Evolutionary conservation across 2,888 invertebrate genomes (phyloP).

Genomic region (Scelioninae gen. 1): DNA sequence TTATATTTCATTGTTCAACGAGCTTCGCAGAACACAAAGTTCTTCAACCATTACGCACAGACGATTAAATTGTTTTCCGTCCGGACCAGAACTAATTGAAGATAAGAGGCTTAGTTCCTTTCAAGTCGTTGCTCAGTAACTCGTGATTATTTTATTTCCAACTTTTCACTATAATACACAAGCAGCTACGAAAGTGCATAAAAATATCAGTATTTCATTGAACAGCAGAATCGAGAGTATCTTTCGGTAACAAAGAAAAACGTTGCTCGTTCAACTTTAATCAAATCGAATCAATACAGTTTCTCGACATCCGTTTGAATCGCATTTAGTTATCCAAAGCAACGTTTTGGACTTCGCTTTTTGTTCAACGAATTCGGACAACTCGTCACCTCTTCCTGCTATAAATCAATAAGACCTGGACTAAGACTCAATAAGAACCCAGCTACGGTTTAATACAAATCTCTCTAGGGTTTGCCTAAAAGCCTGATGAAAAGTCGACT

Average conservation of each 20-base stretch:
- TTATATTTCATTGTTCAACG: constrained; percentile 67
- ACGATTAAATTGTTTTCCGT: constrained; percentile 68
- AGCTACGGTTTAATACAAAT: constrained; percentile 42
- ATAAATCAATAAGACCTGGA: constrained; percentile 34
- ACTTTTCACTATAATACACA: constrained; percentile 60
- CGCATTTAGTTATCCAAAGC: constrained; percentile 32
- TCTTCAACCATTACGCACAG: constrained; percentile 63
- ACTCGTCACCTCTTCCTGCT: constrained; percentile 22
- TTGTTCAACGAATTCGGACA: constrained; percentile 18
- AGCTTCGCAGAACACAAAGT: constrained; percentile 57
- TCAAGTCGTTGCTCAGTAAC: constrained; percentile 66
- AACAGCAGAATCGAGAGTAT: constrained; percentile 19
- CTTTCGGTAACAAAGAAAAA: constrained; percentile 48
- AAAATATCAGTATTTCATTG: constrained; percentile 60
- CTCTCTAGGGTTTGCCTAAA: constrained; percentile 33
- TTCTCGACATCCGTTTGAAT: background rate
- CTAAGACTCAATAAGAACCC: constrained; percentile 35
- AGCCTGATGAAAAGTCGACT: constrained; percentile 54
- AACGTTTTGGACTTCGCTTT: constrained; percentile 2
- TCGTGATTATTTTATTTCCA: constrained; percentile 68
- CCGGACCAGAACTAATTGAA: constrained; percentile 68
- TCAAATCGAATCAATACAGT: constrained; percentile 30
- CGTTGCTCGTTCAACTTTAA: constrained; percentile 43
- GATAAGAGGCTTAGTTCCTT: constrained; percentile 71
- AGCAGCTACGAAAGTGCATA: constrained; percentile 50